Evolutionary conservation across 2,113 vertebrate species (phyloP).

Genomic region (Trachemys scripta): DNA sequence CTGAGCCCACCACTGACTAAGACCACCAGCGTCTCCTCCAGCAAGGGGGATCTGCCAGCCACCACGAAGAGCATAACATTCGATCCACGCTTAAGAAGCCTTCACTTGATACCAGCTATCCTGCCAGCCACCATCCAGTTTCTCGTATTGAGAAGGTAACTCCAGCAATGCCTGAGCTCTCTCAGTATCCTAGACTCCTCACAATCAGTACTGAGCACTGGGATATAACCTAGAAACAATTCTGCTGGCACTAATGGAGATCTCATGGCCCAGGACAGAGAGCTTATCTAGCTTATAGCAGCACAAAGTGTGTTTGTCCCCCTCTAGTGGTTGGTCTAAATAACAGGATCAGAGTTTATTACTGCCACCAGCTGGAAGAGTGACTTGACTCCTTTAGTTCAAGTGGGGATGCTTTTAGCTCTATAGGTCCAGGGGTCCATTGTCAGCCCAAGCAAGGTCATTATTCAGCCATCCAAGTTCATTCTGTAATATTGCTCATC

Average conservation of each 20-base stretch:
- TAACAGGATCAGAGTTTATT: fast-evolving
- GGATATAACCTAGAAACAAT: fast-evolving
- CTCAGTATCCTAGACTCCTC: background rate
- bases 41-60: background rate
- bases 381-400: background rate
- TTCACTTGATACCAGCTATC: background rate
- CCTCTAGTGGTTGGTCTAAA: background rate
- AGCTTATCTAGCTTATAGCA: background rate
- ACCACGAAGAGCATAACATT: too few species aligned
- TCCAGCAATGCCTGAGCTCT: background rate
- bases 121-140: background rate
- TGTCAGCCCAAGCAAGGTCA: background rate
- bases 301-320: background rate
- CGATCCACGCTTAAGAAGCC: background rate
- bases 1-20: fast-evolving
- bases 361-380: background rate
- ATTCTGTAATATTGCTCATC: background rate
- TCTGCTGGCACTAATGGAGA: background rate
- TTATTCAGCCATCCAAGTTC: background rate
- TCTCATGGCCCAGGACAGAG: background rate
- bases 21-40: background rate
- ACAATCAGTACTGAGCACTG: fast-evolving
- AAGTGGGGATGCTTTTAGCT: background rate
- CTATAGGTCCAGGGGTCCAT: background rate
- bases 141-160: background rate